These are phyloP conservation scores for Caenorhabditis briggsae DNA, from an alignment of 1,140 invertebrate species.

Conservation along the genomic window DNA sequence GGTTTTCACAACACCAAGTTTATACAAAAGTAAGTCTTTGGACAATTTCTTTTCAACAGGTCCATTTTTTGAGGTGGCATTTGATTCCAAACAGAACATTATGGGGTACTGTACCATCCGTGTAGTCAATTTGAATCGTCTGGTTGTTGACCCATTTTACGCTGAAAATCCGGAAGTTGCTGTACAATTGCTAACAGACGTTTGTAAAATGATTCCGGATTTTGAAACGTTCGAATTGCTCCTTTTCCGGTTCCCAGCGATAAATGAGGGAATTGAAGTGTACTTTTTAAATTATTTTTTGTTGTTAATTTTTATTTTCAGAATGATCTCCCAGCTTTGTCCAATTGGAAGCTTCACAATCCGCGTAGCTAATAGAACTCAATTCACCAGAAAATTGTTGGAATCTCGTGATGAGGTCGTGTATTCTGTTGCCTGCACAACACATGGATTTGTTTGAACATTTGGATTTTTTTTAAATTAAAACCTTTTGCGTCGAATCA, in stretches of 20 bases:
- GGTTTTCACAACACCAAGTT: constrained; percentile 7
- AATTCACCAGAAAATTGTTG: neutral
- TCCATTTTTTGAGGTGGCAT: neutral
- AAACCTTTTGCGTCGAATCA: too few species aligned
- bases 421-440: neutral
- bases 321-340: too few species aligned
- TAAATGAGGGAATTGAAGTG: neutral
- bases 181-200: neutral
- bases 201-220: neutral
- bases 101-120: constrained; percentile 25
- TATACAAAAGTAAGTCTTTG: neutral
- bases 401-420: neutral
- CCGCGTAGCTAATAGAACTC: neutral
- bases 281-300: neutral
- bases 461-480: too few species aligned
- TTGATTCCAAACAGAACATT: neutral
- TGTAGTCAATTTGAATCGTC: neutral
- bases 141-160: neutral
- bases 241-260: neutral
- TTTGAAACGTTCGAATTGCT: neutral
- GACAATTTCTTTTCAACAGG: neutral
- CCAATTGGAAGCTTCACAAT: neutral
- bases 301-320: too few species aligned
- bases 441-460: neutral
- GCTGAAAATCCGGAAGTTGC: neutral